Percentiles rank a stretch among this genome's conserved stretches.
phyloP scores from a whole-genome alignment of 2,797 vertebrate species.

The Bucorvus abyssinicus region DNA sequence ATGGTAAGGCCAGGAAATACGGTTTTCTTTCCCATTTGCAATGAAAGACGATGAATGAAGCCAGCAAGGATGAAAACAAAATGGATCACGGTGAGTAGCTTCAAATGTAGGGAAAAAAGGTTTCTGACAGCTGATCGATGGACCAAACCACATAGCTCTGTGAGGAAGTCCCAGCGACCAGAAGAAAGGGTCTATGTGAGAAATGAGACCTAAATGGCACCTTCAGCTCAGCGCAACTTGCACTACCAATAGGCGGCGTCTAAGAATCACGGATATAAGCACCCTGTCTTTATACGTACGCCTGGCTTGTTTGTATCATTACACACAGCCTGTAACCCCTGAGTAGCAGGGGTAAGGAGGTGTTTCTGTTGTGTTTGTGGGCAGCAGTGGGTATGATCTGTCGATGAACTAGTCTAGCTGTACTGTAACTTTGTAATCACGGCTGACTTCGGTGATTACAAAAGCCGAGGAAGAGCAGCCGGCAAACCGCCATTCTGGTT shows the following conservation, averaged over 20 bases:
- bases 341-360: not conserved
- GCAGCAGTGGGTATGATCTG: not conserved
- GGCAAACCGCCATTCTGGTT: not conserved
- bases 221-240: not conserved
- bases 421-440: not conserved
- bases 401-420: not conserved
- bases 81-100: not conserved
- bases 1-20: not conserved
- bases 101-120: not conserved
- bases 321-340: not conserved
- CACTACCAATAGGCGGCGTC: accelerated
- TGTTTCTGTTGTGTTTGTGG: not conserved
- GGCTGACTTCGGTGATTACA: not conserved
- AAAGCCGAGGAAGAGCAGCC: not conserved
- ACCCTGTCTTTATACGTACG: not conserved
- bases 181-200: not conserved
- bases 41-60: not conserved
- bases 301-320: not conserved
- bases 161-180: not conserved
- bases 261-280: not conserved
- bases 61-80: not conserved
- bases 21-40: not conserved
- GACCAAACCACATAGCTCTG: not conserved
- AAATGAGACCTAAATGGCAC: not conserved
- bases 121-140: not conserved